These are phyloP conservation scores for Silurus lanzhouensis DNA, from an alignment of 2,797 vertebrate species.

Conservation along the genomic window DNA sequence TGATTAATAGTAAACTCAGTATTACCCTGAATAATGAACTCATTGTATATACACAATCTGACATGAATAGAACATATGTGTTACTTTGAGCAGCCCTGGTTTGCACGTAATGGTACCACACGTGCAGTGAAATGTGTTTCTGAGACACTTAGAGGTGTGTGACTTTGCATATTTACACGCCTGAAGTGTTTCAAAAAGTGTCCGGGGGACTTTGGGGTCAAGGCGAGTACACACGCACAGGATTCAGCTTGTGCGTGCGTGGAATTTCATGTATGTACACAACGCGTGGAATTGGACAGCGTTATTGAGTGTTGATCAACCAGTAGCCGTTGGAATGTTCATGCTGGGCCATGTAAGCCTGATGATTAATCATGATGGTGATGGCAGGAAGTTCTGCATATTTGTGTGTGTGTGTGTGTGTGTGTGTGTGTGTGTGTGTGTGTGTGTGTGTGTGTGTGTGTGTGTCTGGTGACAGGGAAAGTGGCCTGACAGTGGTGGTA, in stretches of 20 bases:
- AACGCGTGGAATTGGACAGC: constrained; percentile 19
- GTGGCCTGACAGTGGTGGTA: constrained; percentile 5
- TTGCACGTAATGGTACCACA: neutral
- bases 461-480: constrained; percentile 16
- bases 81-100: neutral
- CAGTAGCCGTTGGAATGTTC: constrained; percentile 40
- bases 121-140: neutral
- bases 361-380: constrained; percentile 36
- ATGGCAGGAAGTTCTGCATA: constrained; percentile 19
- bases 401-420: constrained; percentile 14
- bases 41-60: neutral
- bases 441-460: constrained; percentile 21
- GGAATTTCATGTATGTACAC: constrained; percentile 38
- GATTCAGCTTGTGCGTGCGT: neutral
- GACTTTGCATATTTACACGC: neutral
- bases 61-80: neutral
- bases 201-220: neutral
- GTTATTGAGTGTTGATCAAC: constrained; percentile 11
- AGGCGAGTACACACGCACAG: neutral
- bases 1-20: neutral
- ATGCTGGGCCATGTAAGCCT: neutral
- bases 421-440: constrained; percentile 20
- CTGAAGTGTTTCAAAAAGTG: neutral
- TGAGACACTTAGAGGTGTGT: neutral
- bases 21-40: neutral